Conservation (phyloP, 2,113 vertebrate genomes). For the Osmerus mordax region DNA sequence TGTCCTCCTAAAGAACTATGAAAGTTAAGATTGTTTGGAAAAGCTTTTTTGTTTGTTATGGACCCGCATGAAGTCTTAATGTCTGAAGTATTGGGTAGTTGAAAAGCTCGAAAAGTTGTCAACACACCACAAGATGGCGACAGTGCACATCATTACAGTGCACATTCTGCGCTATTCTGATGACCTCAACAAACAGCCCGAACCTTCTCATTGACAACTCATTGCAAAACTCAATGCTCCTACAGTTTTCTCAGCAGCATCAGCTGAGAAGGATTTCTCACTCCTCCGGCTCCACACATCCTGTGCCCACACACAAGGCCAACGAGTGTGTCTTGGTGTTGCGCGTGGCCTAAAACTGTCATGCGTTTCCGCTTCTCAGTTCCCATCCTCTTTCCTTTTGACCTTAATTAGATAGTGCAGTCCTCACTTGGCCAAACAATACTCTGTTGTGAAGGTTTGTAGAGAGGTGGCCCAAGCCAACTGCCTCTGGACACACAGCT, state of each 20-base stretch:
- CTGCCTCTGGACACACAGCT: slow-evolving; percentile 69
- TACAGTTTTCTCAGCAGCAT: too few relatives aligned
- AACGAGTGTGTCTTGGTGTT: slow-evolving; percentile 52
- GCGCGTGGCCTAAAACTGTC: slow-evolving; percentile 51
- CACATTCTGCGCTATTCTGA: too few relatives aligned
- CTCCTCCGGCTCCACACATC: too few relatives aligned
- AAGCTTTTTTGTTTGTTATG: too few relatives aligned
- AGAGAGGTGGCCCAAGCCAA: slow-evolving; percentile 50
- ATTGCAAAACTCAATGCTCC: too few relatives aligned
- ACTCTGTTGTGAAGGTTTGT: slow-evolving; percentile 58
- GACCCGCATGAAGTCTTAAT: too few relatives aligned
- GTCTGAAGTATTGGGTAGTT: too few relatives aligned
- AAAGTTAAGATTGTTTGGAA: too few relatives aligned
- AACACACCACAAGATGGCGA: slow-evolving; percentile 38
- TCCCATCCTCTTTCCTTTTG: slow-evolving; percentile 59
- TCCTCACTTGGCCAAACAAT: slow-evolving; percentile 67
- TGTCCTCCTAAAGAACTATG: background rate
- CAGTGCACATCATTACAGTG: slow-evolving; percentile 6
- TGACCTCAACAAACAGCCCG: too few relatives aligned
- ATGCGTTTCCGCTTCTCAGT: slow-evolving; percentile 56
- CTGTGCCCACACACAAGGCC: slow-evolving; percentile 49
- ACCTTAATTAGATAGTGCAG: slow-evolving; percentile 63
- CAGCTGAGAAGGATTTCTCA: too few relatives aligned
- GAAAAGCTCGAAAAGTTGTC: too few relatives aligned
- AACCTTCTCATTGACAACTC: too few relatives aligned